A percentile compares a stretch with the other conserved stretches of the same genome.
Evolutionary conservation across 2,797 vertebrate species (phyloP).

Genomic region (Lepilemur septentrionalis): DNA sequence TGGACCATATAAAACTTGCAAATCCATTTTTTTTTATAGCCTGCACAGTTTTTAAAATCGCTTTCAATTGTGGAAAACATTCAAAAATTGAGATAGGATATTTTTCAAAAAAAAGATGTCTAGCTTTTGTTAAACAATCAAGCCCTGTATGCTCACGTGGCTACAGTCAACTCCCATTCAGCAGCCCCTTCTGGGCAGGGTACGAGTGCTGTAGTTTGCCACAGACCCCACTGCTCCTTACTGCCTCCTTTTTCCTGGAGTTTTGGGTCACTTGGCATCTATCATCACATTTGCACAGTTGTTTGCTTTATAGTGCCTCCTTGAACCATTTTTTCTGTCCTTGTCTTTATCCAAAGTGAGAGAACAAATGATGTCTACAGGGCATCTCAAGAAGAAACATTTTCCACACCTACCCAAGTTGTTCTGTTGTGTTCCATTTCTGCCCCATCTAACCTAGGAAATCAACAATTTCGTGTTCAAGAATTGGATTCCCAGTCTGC

Average conservation of each 20-base stretch:
- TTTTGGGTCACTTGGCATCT: neutral
- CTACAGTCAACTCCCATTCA: neutral
- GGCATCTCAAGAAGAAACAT: neutral
- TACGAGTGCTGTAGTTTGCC: neutral
- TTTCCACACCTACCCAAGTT: neutral
- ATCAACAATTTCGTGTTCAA: neutral
- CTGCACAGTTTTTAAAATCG: neutral
- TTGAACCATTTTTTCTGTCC: neutral
- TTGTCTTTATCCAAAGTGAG: neutral
- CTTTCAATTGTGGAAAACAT: neutral
- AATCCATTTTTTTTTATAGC: neutral
- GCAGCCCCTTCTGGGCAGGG: no score
- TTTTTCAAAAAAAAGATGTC: neutral
- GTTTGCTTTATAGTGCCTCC: neutral
- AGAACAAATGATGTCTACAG: neutral
- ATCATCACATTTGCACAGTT: fast-evolving
- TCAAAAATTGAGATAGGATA: neutral
- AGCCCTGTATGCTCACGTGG: neutral
- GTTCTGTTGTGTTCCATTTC: neutral
- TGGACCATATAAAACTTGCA: neutral
- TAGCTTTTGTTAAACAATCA: neutral
- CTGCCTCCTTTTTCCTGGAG: neutral
- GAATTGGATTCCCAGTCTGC: neutral
- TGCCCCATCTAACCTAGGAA: neutral
- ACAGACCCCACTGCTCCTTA: neutral